Base-by-base conservation (phyloP, 2,888 invertebrate species). In the Sarcophaga rosellei region DNA sequence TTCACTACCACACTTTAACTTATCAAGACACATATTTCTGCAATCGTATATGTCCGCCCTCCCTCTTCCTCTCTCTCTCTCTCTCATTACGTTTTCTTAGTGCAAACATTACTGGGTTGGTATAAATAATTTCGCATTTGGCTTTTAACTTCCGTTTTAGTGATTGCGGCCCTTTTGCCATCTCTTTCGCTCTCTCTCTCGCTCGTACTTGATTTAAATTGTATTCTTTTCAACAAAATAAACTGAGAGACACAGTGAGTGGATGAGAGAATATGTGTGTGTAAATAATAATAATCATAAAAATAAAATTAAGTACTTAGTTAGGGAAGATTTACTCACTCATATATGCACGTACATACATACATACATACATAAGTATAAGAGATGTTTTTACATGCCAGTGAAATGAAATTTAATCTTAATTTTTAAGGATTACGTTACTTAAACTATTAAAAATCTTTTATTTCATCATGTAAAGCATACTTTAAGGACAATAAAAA, bases 61-160 rank as follows among this genome's bases (percentile, higher is more conserved):
- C 15, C n/a, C n/a, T n/a, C n/a, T 47, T 5, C 15, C 47, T 47
- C 47, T 15, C 47, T 15, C 53, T 35, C 35, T 35, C 35, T 35
- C 35, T 10, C 35, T 35, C 35, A 35, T 35, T 35, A 10, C 8
- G 35, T 35, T 35, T 35, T 35, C 35, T 35, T 35, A 2, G 1
- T 35, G 10, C 35, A 53, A 53, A 53, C 53, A 53, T 53, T 12
- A 53, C 15, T 1, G 17, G 15, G 12, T 17, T 68, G 23, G 53
- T 62, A 69, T 69, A 57, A 74, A 59, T 77, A 77, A 77, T 84
- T 75, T 74, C 59, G 57, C 47, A 65, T 80, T 80, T 84, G 80
- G 70, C 75, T 73, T 84, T 84, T 17, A 65, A 72, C 79, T 76
- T 84, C 80, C 84, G 70, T 65, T 65, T 72, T 57, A 80, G 59